Evolutionary conservation across 2,888 invertebrate species (phyloP).

Genomic region (Harpalus rubripes): DNA sequence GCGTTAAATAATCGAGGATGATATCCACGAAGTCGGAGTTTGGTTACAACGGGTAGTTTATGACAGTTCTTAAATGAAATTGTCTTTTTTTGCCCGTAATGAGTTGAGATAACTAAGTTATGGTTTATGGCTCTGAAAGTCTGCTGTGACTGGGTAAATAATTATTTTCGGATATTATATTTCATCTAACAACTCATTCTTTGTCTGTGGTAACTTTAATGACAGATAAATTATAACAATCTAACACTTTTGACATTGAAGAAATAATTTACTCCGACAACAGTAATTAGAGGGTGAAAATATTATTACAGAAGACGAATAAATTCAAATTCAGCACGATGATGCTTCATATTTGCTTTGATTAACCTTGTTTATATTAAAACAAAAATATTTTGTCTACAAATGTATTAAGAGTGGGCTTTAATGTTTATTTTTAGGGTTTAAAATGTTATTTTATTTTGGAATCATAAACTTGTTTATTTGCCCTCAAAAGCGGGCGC

Average conservation of each 20-base stretch:
- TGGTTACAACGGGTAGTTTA: constrained; percentile 19
- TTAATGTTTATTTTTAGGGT: no score
- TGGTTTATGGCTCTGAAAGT: constrained; percentile 33
- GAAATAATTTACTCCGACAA: no score
- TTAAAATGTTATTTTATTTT: no score
- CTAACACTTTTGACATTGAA: neutral
- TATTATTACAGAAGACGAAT: no score
- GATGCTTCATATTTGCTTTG: no score
- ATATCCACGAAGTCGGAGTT: constrained; percentile 12
- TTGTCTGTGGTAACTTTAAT: neutral
- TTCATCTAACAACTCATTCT: neutral
- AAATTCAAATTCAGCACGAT: no score
- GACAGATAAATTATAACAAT: neutral
- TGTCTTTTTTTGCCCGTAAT: constrained; percentile 39
- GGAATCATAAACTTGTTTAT: no score
- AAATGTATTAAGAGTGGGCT: no score
- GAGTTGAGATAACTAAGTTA: constrained; percentile 34
- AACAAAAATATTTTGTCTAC: no score
- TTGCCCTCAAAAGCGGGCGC: no score
- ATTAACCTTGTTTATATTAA: no score
- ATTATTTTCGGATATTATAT: constrained; percentile 29
- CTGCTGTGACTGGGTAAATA: constrained; percentile 23
- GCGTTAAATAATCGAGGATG: constrained; percentile 51
- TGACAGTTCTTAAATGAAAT: constrained; percentile 46
- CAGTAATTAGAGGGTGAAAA: no score